Conservation (phyloP, 2,113 vertebrate species). For the Gymnobelideus leadbeateri region DNA sequence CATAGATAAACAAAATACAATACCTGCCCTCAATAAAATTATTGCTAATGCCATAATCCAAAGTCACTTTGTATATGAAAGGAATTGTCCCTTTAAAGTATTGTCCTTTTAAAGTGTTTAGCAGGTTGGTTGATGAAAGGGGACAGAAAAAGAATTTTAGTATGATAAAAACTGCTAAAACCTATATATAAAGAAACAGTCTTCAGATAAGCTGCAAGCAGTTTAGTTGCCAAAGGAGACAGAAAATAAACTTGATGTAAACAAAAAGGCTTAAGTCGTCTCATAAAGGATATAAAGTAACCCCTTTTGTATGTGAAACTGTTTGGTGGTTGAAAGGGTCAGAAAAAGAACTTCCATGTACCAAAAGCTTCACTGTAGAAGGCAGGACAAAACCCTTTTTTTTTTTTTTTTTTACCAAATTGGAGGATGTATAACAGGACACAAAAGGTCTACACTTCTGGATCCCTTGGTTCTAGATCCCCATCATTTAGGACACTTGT, state of each 20-base stretch:
- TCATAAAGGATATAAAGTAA: background rate
- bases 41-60: background rate
- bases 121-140: background rate
- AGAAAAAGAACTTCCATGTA: background rate
- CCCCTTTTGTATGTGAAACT: background rate
- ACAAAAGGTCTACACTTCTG: slow-evolving; percentile 93
- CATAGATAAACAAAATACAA: background rate
- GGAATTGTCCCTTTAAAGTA: background rate
- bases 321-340: background rate
- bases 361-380: slow-evolving; percentile 85
- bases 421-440: slow-evolving; percentile 89
- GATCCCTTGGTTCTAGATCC: slow-evolving; percentile 93
- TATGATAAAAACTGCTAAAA: background rate
- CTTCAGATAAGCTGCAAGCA: background rate
- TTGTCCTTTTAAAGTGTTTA: background rate
- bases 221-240: background rate
- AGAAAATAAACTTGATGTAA: background rate
- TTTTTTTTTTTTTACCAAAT: slow-evolving; percentile 90
- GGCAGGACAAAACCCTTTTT: slow-evolving; percentile 91
- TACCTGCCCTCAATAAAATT: background rate
- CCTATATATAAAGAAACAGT: background rate
- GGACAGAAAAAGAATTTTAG: background rate
- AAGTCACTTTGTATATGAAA: background rate
- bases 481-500: slow-evolving; percentile 93
- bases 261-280: background rate